A percentile compares a stretch with the other conserved stretches of the same genome.
phyloP scores from a whole-genome alignment of 2,113 vertebrate genomes.

The Lanius collurio region DNA sequence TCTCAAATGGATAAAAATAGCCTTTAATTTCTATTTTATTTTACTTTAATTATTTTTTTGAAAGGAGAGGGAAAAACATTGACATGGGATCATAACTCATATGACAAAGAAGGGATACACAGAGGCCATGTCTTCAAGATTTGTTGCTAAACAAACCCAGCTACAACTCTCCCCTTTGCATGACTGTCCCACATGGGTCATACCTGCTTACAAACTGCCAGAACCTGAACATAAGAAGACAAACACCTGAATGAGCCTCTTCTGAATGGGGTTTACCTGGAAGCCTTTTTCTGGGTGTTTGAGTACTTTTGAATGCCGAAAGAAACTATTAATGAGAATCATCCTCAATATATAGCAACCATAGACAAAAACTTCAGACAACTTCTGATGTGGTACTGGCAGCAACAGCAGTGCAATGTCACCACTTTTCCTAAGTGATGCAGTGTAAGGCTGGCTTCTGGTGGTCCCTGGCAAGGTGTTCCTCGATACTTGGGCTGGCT shows the following conservation, averaged over 20 bases:
- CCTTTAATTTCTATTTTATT: neutral
- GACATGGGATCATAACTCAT: neutral
- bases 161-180: neutral
- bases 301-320: neutral
- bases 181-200: neutral
- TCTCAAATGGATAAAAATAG: neutral
- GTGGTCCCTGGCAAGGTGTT: neutral
- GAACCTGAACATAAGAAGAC: neutral
- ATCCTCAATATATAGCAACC: neutral
- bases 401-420: neutral
- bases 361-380: neutral
- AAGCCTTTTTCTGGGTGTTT: neutral
- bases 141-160: neutral
- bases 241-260: neutral
- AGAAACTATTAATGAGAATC: neutral
- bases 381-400: neutral
- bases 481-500: neutral
- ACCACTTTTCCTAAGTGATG: neutral
- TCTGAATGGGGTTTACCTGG: neutral
- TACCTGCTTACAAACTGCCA: neutral
- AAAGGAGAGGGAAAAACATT: neutral
- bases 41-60: neutral
- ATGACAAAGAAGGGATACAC: neutral
- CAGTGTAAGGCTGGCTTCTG: accelerated
- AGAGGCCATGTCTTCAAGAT: neutral